These are phyloP conservation scores for Oxyura jamaicensis DNA, from an alignment of 2,113 vertebrate species.

Conservation along the genomic window DNA sequence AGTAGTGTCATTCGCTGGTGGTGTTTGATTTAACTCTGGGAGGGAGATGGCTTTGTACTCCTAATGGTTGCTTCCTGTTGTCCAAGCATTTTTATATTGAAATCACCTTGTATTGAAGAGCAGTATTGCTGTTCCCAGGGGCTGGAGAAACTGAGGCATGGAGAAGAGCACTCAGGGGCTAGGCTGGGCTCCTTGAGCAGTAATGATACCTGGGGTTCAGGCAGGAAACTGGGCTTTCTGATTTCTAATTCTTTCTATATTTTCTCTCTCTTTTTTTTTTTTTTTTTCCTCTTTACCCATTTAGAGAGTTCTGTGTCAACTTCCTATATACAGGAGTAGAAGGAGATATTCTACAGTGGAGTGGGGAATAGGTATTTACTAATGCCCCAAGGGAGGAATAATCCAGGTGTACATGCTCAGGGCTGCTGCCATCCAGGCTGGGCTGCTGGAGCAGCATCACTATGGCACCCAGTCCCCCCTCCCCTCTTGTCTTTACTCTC, in stretches of 20 bases:
- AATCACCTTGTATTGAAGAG: not conserved
- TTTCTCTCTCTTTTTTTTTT: not conserved
- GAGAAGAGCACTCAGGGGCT: not conserved
- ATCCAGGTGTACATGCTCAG: fast-evolving
- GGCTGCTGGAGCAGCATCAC: not conserved
- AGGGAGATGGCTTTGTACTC: not conserved
- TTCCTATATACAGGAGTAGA: not conserved
- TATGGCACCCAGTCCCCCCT: fast-evolving
- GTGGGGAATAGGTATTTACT: not conserved
- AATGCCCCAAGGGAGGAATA: not conserved
- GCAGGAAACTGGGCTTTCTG: not conserved
- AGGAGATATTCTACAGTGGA: not conserved
- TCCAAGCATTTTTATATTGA: not conserved
- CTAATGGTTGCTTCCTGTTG: not conserved
- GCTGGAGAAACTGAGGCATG: not conserved
- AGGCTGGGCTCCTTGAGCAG: not conserved
- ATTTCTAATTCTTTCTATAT: not conserved
- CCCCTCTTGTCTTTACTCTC: not conserved
- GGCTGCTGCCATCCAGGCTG: not conserved
- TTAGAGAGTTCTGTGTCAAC: not conserved
- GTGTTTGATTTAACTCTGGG: not conserved
- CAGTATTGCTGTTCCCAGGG: not conserved
- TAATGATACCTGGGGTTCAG: not conserved
- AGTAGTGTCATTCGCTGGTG: not conserved
- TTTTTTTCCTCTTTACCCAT: not conserved